A percentile compares a stretch with the other conserved stretches of the same genome.
These are phyloP conservation scores for Apis laboriosa DNA, from an alignment of 1,140 invertebrate genomes.

Conservation along the genomic window DNA sequence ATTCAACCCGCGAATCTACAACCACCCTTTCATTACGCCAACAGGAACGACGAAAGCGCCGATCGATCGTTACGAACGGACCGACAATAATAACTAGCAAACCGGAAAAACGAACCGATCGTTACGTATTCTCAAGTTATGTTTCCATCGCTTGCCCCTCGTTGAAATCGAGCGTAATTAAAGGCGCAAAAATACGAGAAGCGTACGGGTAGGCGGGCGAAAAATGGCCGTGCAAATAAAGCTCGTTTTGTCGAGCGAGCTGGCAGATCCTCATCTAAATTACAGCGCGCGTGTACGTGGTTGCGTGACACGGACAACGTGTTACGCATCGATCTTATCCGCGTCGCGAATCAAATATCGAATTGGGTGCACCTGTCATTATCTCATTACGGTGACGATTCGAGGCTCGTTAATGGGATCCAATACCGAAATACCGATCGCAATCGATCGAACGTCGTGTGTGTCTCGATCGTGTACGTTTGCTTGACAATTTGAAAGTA, in stretches of 20 bases:
- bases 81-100: not conserved
- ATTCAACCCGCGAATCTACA: not conserved
- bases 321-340: slow-evolving; percentile 59
- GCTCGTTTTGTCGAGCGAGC: slow-evolving; percentile 31
- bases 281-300: slow-evolving; percentile 33
- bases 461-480: slow-evolving; percentile 10
- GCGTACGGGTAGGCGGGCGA: slow-evolving; percentile 14
- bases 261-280: slow-evolving; percentile 66
- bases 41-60: no score
- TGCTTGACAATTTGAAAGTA: slow-evolving; percentile 15
- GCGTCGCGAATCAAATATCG: slow-evolving; percentile 47
- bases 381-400: slow-evolving; percentile 51
- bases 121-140: not conserved
- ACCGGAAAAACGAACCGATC: not conserved
- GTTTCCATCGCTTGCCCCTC: not conserved
- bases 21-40: not conserved
- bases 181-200: slow-evolving; percentile 41
- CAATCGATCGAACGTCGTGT: slow-evolving; percentile 46
- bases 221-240: slow-evolving; percentile 36
- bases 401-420: not conserved
- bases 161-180: slow-evolving; percentile 31
- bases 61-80: not conserved
- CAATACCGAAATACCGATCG: not conserved
- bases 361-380: slow-evolving; percentile 62
- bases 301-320: slow-evolving; percentile 54